These are phyloP conservation scores for Datnioides undecimradiatus DNA, from an alignment of 2,113 vertebrate genomes.

Conservation along the genomic window DNA sequence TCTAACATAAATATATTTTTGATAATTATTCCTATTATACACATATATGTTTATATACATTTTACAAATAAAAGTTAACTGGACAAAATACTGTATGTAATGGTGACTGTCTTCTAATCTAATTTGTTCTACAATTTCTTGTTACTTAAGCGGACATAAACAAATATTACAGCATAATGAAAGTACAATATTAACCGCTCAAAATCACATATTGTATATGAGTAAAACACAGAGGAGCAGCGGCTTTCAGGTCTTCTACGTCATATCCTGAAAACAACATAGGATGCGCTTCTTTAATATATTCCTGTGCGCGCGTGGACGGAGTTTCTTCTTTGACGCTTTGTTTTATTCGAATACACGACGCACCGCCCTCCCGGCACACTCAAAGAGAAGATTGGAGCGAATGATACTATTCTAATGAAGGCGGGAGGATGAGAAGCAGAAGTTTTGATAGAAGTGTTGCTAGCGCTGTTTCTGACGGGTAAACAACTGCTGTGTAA, in stretches of 20 bases:
- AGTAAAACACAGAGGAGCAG: neutral
- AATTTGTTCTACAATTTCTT: too few relatives aligned
- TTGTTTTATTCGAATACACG: accelerated
- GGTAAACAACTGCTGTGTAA: neutral
- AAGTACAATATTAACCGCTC: too few relatives aligned
- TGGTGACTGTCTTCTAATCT: too few relatives aligned
- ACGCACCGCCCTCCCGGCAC: conserved; percentile 36
- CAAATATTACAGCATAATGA: too few relatives aligned
- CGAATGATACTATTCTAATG: accelerated
- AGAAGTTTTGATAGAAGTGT: conserved; percentile 20
- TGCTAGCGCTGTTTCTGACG: neutral
- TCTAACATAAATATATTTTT: too few relatives aligned
- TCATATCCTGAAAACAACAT: conserved; percentile 42
- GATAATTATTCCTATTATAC: too few relatives aligned
- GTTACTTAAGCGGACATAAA: too few relatives aligned
- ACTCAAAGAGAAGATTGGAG: accelerated
- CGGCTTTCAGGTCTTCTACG: neutral
- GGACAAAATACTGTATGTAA: too few relatives aligned
- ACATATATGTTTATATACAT: too few relatives aligned
- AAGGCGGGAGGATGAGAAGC: conserved; percentile 68
- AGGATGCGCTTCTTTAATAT: neutral
- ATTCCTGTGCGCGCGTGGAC: accelerated
- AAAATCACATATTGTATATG: too few relatives aligned
- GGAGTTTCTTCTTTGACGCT: neutral
- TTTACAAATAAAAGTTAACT: too few relatives aligned